Percentiles rank a stretch among this genome's conserved stretches.
These are phyloP conservation scores for Ptychodera flava DNA, from an alignment of 35 echinoderm and acorn worm genomes.

Conservation along the genomic window DNA sequence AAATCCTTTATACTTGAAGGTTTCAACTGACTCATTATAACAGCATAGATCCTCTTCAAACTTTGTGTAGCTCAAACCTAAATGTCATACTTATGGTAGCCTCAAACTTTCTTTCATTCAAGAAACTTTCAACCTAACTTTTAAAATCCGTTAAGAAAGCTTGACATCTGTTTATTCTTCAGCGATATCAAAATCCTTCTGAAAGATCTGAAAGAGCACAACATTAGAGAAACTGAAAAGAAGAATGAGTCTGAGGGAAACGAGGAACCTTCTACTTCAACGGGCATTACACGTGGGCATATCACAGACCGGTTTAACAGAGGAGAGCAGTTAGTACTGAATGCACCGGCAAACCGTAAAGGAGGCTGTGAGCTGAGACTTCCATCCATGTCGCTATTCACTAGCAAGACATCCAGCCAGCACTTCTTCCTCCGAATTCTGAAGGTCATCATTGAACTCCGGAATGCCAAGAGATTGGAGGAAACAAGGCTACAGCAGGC, in stretches of 20 bases:
- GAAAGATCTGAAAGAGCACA: constrained; percentile 49
- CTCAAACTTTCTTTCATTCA: too few relatives aligned
- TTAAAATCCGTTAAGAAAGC: too few relatives aligned
- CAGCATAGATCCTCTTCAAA: too few relatives aligned
- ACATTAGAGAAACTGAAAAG: constrained; percentile 23
- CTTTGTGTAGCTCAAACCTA: too few relatives aligned
- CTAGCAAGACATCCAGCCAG: constrained; percentile 89
- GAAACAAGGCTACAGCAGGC: neutral
- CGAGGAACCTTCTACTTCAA: constrained; percentile 42
- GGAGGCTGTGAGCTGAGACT: constrained; percentile 86
- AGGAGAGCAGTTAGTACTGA: constrained; percentile 51
- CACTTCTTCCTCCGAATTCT: constrained; percentile 84
- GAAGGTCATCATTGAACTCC: constrained; percentile 89
- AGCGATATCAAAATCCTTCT: constrained; percentile 89
- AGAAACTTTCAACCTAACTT: too few relatives aligned
- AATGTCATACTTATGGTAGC: too few relatives aligned
- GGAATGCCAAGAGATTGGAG: constrained; percentile 46
- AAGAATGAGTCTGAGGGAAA: constrained; percentile 7
- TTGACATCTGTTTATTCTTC: constrained; percentile 11
- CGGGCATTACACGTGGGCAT: constrained; percentile 20
- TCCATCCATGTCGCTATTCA: constrained; percentile 92
- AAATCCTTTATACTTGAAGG: too few relatives aligned
- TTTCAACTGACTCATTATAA: too few relatives aligned
- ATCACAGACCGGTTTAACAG: constrained; percentile 70
- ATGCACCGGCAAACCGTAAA: constrained; percentile 29